phyloP scores from a whole-genome alignment of 2,113 vertebrate species.

The Thamnaconus septentrionalis region DNA sequence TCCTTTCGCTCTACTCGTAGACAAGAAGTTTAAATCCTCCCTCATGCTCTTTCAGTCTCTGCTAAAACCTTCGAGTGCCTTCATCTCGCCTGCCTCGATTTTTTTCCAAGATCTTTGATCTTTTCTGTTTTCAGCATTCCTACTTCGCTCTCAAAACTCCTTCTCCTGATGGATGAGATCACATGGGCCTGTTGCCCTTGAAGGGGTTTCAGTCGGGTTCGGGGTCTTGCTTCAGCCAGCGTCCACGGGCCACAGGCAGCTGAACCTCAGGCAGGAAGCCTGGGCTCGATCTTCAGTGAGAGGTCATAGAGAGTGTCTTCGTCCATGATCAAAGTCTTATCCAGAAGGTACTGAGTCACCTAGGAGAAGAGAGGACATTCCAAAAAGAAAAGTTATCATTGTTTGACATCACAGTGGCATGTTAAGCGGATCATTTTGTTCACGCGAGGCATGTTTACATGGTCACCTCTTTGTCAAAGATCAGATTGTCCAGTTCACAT shows the following conservation, averaged over 20 bases:
- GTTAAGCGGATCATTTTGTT: too few relatives aligned
- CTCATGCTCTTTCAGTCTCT: slow-evolving; percentile 2
- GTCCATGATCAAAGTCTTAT: slow-evolving; percentile 94
- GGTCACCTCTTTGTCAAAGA: too few relatives aligned
- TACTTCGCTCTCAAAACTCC: too few relatives aligned
- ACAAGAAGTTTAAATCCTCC: too few relatives aligned
- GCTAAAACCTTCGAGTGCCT: slow-evolving; percentile 9
- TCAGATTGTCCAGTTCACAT: too few relatives aligned
- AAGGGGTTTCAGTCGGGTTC: slow-evolving; percentile 19
- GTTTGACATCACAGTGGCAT: neutral
- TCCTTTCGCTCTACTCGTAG: slow-evolving; percentile 6
- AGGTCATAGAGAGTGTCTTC: slow-evolving; percentile 97
- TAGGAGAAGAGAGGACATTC: slow-evolving; percentile 45
- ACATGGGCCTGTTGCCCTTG: neutral
- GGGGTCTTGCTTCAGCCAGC: slow-evolving; percentile 36
- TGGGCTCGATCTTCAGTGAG: slow-evolving; percentile 95
- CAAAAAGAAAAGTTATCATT: neutral
- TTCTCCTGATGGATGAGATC: too few relatives aligned
- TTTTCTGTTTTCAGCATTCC: too few relatives aligned
- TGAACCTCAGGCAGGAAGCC: slow-evolving; percentile 89
- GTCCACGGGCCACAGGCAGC: slow-evolving; percentile 44
- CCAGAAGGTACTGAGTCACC: slow-evolving; percentile 96
- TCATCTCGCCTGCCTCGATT: neutral
- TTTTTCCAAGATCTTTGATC: too few relatives aligned
- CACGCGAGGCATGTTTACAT: too few relatives aligned